Conservation (phyloP, 2,113 vertebrate species). For the Azemiops feae region DNA sequence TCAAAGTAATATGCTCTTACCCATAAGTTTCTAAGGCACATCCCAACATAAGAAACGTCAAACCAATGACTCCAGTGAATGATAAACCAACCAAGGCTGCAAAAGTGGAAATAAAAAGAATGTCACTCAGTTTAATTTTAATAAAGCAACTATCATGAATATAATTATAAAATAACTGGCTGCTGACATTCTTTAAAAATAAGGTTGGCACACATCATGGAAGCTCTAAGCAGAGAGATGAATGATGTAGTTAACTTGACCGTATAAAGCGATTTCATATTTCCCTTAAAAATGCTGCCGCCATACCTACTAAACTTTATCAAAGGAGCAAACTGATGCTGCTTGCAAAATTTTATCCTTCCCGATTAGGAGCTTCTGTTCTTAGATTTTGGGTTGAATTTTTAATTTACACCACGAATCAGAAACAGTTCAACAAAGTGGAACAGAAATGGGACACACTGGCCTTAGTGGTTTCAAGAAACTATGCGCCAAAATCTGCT, state of each 20-base stretch:
- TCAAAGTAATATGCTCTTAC: constrained; percentile 70
- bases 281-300: background rate
- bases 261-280: background rate
- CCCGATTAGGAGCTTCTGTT: background rate
- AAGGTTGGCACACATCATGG: background rate
- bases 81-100: constrained; percentile 90
- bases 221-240: background rate
- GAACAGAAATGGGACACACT: background rate
- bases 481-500: background rate
- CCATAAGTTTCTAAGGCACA: constrained; percentile 89
- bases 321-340: background rate
- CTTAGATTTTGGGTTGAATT: background rate
- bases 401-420: too few relatives aligned
- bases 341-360: background rate
- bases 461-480: background rate
- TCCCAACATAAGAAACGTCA: constrained; percentile 93
- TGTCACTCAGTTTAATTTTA: background rate
- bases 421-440: background rate
- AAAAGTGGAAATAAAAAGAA: constrained; percentile 38
- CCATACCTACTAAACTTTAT: background rate
- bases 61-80: constrained; percentile 91
- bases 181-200: background rate
- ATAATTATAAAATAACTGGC: background rate
- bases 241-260: background rate
- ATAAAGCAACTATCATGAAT: background rate